Base-by-base conservation (phyloP, 1,140 invertebrate genomes). In the Saccostrea glomerata region DNA sequence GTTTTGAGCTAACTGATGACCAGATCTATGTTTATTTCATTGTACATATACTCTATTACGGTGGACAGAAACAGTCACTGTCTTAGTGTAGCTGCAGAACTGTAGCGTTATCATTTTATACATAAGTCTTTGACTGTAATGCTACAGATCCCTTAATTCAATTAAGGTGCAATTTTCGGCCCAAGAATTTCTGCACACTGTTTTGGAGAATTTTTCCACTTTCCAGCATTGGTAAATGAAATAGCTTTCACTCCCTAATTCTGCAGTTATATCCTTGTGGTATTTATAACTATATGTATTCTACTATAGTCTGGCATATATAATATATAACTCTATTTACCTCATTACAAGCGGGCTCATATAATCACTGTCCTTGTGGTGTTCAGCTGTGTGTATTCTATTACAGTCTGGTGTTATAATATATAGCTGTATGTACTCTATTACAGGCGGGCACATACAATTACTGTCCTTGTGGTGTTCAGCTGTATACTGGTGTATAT, bases 31-130 rank as follows among this genome's bases (percentile, higher is more conserved):
- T 47, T 47, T 47, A 47, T 2, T 47, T 47, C 6, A 47, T 47
- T 1, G 47, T 47, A 47, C 47, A 2, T 47, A 0, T 47, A 47
- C 47, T 47, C 6, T 47, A 36, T 77, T 94, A 54, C 92, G 96
- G 96, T 91, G 95, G 88, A 95, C 96, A 54, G 96, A 96, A 91
- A 96, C 96, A n/a, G 90, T 96, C 13, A 95, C 95, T 11, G 95
- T 95, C 30, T 36, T 36, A 0, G 30, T 36, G 30, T 36, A 36
- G 30, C 30, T 36, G 30, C 30, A 36, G 30, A 36, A 36, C 0
- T 36, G 30, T 36, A 36, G 30, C 30, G 30, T 36, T 36, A 36
- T 36, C 1, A 2, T 36, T 36, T 36, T 36, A 36, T 36, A 36
- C 30, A 36, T 36, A 36, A 36, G 30, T 36, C 30, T 36, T 36